A percentile compares a stretch with the other conserved stretches of the same genome.
Conservation (phyloP, 2,113 vertebrate genomes). For the Emydocephalus ijimae region DNA sequence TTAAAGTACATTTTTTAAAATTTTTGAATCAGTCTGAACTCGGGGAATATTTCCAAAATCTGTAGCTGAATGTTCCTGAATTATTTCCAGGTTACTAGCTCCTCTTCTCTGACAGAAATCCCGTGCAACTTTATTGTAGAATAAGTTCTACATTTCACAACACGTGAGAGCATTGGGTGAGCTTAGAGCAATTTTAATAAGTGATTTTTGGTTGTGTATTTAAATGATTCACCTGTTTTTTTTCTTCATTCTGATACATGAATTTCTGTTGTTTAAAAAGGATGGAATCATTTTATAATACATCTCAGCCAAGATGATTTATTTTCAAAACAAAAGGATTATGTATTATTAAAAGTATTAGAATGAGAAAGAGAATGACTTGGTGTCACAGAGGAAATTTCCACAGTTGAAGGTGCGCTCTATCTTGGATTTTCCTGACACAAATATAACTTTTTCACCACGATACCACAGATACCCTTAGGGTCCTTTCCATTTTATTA, state of each 20-base stretch:
- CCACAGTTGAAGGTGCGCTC: not conserved
- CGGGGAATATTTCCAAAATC: not conserved
- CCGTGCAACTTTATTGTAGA: not conserved
- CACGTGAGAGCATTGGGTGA: not conserved
- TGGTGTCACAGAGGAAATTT: not conserved
- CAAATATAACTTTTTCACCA: not conserved
- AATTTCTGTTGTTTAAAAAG: not conserved
- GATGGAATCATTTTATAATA: not conserved
- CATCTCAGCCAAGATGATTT: not conserved
- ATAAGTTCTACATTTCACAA: not conserved
- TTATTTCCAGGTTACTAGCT: not conserved
- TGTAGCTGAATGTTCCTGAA: not conserved
- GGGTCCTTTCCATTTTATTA: not conserved
- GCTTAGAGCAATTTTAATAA: not conserved
- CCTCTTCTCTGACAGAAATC: not conserved
- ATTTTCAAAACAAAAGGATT: not conserved
- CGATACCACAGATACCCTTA: not conserved
- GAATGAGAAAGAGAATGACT: not conserved
- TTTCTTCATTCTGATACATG: not conserved
- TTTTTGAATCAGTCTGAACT: not conserved
- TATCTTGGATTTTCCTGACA: not conserved
- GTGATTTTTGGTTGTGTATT: not conserved
- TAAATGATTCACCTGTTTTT: not conserved
- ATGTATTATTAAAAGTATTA: not conserved
- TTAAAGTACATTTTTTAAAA: not conserved